A percentile compares a stretch with the other conserved stretches of the same genome.
phyloP scores from a whole-genome alignment of 2,888 invertebrate genomes.

The Hydriomena furcata region DNA sequence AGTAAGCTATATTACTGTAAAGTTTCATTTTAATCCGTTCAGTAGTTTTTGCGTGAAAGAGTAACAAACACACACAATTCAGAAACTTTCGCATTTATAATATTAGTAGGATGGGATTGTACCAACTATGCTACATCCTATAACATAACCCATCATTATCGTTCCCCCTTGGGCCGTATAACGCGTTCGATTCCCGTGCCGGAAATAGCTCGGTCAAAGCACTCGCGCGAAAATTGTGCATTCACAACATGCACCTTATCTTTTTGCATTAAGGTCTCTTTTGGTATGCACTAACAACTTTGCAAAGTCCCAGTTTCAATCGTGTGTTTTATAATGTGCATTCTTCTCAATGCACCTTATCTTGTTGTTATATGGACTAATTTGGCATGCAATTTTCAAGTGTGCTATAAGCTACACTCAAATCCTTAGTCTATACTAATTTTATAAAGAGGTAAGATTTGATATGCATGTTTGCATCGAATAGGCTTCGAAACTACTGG shows the following conservation, averaged over 20 bases:
- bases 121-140: slow-evolving; percentile 4
- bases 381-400: neutral
- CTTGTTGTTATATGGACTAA: neutral
- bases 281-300: slow-evolving; percentile 4
- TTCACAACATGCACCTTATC: slow-evolving; percentile 25
- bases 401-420: neutral
- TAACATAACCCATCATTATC: slow-evolving; percentile 11
- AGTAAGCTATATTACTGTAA: too few relatives aligned
- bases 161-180: slow-evolving; percentile 52
- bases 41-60: too few relatives aligned
- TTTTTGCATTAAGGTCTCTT: slow-evolving; percentile 2
- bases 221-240: slow-evolving; percentile 46
- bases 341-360: slow-evolving; percentile 15
- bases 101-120: too few relatives aligned
- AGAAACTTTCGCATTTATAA: too few relatives aligned
- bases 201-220: slow-evolving; percentile 73
- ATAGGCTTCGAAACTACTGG: too few relatives aligned
- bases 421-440: too few relatives aligned
- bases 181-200: slow-evolving; percentile 62
- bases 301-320: neutral
- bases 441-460: too few relatives aligned
- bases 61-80: too few relatives aligned
- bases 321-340: slow-evolving; percentile 25
- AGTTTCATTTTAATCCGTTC: too few relatives aligned
- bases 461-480: too few relatives aligned